Evolutionary conservation across 2,888 invertebrate genomes (phyloP), one percentile per base, ranked within the genome.

Genomic region (Amorpha juglandis): DNA sequence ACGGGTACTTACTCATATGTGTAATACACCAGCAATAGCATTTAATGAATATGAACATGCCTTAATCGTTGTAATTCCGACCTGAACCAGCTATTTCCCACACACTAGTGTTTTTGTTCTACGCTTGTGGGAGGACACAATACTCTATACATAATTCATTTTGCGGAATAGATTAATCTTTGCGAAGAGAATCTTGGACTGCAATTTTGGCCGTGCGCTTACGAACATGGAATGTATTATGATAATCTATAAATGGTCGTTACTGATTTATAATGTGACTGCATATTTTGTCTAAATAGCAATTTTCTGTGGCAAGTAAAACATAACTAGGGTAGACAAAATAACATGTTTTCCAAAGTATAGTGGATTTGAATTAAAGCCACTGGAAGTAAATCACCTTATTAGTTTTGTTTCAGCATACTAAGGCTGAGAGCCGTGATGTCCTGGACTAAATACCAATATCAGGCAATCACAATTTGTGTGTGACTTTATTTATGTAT

Each of bases 91-190:
- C 69, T 67, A 71, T 72, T 69, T 72, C 71, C 73, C 67, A 73
- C 71, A 70, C 72, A 67, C 71, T 68, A 67, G 66, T 77, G 80
- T 80, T 83, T 81, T 83, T 81, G 77, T 75, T 76, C 69, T 55
- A 67, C 68, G 66, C 67, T 70, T 63, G 63, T 63, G 68, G 70
- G 48, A 50, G 72, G 70, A 67, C 71, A 72, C 77, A 80, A 74
- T 78, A 77, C 79, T 79, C 78, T 72, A 78, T 81, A 77, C 75
- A 78, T 82, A 77, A 82, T 82, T 80, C 78, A 82, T 80, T 75
- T 77, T 66, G 68, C 45, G 53, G 53, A 64, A 64, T 45, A 53
- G 53, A 53, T 64, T 64, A 53, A 53, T 64, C 64, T 64, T 64
- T 55, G 53, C 45, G 33, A 53, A 64, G 64, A 47, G 45, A 58